Base-by-base conservation (phyloP, 1,140 invertebrate species). In the Lerema accius region DNA sequence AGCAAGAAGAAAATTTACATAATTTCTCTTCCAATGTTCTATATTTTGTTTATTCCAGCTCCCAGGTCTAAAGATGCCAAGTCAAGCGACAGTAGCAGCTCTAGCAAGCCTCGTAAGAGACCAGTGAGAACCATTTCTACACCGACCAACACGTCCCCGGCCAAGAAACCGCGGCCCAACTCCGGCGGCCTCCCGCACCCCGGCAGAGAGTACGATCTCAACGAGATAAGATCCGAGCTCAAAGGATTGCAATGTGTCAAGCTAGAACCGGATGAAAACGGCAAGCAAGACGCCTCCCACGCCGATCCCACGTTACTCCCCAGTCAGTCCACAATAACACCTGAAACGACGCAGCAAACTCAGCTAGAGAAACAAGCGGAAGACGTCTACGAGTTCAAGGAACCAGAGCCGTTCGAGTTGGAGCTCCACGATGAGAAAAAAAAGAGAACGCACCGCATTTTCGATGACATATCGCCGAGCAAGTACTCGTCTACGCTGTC, bases 321-420 rank as follows among this genome's bases (percentile, higher is more conserved):
- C 0, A 17, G 62, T n/a, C 70, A 72, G 28, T 40, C 62, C 0
- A 35, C 75, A 1, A 56, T 55, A n/a, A n/a, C n/a, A 1, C 58
- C 69, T n/a, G 88, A 90, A 59, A 73, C 76, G 0, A 63, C 80
- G 13, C 80, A 76, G 14, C 55, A 59, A 37, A 46, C 42, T 16
- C 55, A 59, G 28, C 73, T 80, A 10, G 89, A 92, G 14, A 91
- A 91, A 66, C 82, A 88, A 63, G 92, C 93, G 4, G 94, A 95
- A 70, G 96, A 96, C 83, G 94, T 96, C 77, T 97, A 97, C 71
- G 96, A 97, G 83, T 97, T 97, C 74, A 97, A 97, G 85, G 96
- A 97, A 89, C 95, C 95, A 0, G 96, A 97, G 85, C 95, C 96
- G 0, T 96, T 96, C 75, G 95, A 96, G 82, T 94, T 96, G 69